These are phyloP conservation scores for Hypercompe scribonia DNA, from an alignment of 2,888 invertebrate genomes.

Conservation along the genomic window DNA sequence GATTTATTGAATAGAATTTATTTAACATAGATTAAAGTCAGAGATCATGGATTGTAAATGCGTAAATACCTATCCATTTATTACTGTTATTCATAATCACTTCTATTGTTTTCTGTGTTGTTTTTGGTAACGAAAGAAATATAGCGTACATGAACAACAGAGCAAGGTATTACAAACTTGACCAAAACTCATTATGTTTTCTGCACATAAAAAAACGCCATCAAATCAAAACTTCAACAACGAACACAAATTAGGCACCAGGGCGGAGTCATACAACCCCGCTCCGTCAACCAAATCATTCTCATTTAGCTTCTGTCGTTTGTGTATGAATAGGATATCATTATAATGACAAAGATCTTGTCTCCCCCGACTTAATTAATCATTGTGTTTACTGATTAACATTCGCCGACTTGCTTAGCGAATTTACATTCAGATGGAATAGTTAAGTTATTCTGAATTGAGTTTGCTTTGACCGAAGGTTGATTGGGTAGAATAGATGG, in stretches of 20 bases:
- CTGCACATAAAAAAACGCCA: constrained; percentile 22
- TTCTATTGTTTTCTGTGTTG: too few species aligned
- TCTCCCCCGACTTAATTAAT: constrained; percentile 80
- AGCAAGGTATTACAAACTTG: neutral
- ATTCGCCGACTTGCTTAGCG: constrained; percentile 71
- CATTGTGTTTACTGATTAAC: constrained; percentile 82
- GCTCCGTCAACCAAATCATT: constrained; percentile 55
- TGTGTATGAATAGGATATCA: constrained; percentile 75
- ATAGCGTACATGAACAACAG: neutral
- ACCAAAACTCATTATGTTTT: neutral
- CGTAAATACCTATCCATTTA: too few species aligned
- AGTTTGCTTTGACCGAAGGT: constrained; percentile 38
- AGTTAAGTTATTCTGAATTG: constrained; percentile 63
- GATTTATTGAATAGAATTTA: too few species aligned
- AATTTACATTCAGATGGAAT: constrained; percentile 80
- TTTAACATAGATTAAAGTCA: too few species aligned
- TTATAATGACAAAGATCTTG: constrained; percentile 83
- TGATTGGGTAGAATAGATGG: constrained; percentile 21
- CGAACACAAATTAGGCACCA: neutral
- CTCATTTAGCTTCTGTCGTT: constrained; percentile 59
- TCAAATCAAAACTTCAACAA: constrained; percentile 32
- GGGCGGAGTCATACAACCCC: constrained; percentile 35
- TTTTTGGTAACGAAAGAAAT: too few species aligned
- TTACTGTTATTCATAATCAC: too few species aligned
- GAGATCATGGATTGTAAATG: too few species aligned